These are phyloP conservation scores for Cataglyphis albicans DNA, from an alignment of 2,888 invertebrate species.

Conservation along the genomic window DNA sequence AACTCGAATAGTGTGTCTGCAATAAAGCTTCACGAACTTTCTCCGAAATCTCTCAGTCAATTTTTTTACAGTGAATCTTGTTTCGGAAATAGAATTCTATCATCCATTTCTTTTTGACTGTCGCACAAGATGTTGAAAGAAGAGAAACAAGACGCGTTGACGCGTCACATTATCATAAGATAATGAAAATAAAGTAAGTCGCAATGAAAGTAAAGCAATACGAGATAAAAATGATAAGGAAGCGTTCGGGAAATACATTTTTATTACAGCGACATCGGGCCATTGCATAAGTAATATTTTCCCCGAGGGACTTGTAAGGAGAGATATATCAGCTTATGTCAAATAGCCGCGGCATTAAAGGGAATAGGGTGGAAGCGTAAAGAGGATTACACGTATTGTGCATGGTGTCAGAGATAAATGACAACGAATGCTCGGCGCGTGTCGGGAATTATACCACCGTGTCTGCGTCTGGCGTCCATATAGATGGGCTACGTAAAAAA, in stretches of 20 bases:
- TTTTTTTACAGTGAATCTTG: not conserved
- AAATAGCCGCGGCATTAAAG: conserved; percentile 71
- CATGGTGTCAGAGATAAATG: conserved; percentile 74
- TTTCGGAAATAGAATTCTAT: not conserved
- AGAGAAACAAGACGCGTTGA: not conserved
- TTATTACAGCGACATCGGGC: conserved; percentile 19
- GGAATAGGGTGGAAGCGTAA: conserved; percentile 67
- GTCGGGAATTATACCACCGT: conserved; percentile 67
- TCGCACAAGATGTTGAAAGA: not conserved
- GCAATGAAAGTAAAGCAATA: too few relatives aligned
- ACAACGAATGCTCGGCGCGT: conserved; percentile 73
- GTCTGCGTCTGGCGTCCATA: conserved; percentile 66
- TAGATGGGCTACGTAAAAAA: conserved; percentile 56
- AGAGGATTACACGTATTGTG: conserved; percentile 75
- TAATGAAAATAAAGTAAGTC: conserved; percentile 22
- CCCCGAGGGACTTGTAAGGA: conserved; percentile 38
- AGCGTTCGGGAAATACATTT: conserved; percentile 29
- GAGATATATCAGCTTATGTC: conserved; percentile 63
- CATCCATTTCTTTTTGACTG: not conserved
- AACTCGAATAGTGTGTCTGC: too few relatives aligned
- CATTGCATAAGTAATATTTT: conserved; percentile 58
- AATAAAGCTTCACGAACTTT: too few relatives aligned
- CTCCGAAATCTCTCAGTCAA: too few relatives aligned
- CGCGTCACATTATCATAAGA: conserved; percentile 4
- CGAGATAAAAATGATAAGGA: not conserved